These are phyloP conservation scores for Lethenteron camtschaticum DNA, from an alignment of 2,113 vertebrate genomes.

Conservation along the genomic window DNA sequence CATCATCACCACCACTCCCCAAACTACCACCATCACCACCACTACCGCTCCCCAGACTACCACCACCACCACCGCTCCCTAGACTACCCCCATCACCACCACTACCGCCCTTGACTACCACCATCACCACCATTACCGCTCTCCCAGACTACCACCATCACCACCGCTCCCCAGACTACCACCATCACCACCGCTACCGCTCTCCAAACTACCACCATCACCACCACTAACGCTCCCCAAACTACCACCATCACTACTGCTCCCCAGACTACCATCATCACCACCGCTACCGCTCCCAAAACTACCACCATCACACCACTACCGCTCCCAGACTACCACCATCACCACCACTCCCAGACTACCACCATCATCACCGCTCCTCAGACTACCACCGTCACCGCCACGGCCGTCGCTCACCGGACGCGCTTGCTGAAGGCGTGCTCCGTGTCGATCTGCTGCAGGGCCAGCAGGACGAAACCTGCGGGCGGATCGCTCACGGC, in stretches of 20 bases:
- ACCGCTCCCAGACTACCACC: too few species aligned
- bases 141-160: too few species aligned
- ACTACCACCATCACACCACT: too few species aligned
- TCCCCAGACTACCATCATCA: rapidly evolving
- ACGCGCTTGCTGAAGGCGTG: conserved; percentile 58
- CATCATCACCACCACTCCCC: too few species aligned
- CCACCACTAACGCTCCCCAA: too few species aligned
- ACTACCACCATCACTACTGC: too few species aligned
- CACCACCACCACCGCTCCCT: too few species aligned
- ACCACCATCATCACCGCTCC: too few species aligned
- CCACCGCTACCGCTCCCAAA: rapidly evolving
- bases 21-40: too few species aligned
- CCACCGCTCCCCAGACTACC: not conserved
- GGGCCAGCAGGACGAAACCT: conserved; percentile 30
- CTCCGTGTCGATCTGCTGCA: conserved; percentile 81
- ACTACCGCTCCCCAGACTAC: too few species aligned
- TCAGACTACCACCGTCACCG: rapidly evolving
- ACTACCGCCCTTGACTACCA: not conserved
- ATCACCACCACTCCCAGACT: not conserved
- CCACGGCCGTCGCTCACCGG: conserved; percentile 23
- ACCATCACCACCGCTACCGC: rapidly evolving
- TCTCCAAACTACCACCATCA: too few species aligned
- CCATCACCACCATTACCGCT: rapidly evolving
- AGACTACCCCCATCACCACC: too few species aligned
- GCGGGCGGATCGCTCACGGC: conserved; percentile 15